A percentile compares a stretch with the other conserved stretches of the same genome.
Evolutionary conservation across 2,113 vertebrate genomes (phyloP).

Genomic region (Haemorhous mexicanus): DNA sequence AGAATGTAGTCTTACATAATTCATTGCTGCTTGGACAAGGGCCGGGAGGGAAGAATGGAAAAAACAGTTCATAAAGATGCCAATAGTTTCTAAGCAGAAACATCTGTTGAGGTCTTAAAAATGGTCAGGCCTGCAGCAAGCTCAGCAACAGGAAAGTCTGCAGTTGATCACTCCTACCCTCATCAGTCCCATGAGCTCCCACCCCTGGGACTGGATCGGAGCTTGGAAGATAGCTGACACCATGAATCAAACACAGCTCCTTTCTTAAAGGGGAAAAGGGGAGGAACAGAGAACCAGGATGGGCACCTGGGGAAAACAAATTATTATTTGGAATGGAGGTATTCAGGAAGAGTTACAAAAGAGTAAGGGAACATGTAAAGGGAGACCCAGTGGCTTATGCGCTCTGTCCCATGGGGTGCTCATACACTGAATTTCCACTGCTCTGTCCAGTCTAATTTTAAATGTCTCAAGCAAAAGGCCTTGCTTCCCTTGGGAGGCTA

Average conservation of each 20-base stretch:
- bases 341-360: conserved; percentile 48
- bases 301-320: neutral
- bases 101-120: conserved; percentile 80
- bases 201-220: conserved; percentile 56
- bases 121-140: conserved; percentile 72
- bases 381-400: conserved; percentile 28
- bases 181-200: conserved; percentile 21
- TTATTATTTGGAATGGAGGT: conserved; percentile 2
- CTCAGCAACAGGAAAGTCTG: conserved; percentile 77
- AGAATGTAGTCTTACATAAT: conserved; percentile 67
- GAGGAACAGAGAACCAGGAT: neutral
- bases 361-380: conserved; percentile 14
- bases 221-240: conserved; percentile 62
- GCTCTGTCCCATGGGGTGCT: neutral
- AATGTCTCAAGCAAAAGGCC: conserved; percentile 44
- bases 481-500: neutral
- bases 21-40: conserved; percentile 75
- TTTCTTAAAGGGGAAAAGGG: conserved; percentile 30
- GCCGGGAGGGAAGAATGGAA: conserved; percentile 77
- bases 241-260: conserved; percentile 49
- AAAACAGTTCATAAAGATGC: conserved; percentile 84
- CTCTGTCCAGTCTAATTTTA: conserved; percentile 47
- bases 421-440: conserved; percentile 13
- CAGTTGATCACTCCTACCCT: conserved; percentile 69
- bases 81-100: conserved; percentile 81